Conservation (phyloP, 1,140 invertebrate genomes). For the Dinoponera quadriceps region DNA sequence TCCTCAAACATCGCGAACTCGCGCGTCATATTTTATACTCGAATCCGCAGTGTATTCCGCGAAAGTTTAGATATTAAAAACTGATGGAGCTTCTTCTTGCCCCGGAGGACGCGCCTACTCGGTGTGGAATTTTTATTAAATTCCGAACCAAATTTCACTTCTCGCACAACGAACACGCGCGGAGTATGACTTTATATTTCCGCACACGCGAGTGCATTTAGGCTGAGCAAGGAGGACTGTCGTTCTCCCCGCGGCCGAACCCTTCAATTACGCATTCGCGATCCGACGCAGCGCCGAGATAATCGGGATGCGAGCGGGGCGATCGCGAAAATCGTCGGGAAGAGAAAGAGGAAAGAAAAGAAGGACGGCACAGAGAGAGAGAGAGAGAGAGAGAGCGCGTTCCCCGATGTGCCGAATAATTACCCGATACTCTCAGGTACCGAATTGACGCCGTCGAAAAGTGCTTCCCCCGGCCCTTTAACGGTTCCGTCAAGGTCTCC, state of each 20-base stretch:
- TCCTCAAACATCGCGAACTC: neutral
- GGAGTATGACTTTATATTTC: neutral
- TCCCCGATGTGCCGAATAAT: constrained; percentile 33
- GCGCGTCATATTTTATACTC: neutral
- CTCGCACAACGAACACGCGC: neutral
- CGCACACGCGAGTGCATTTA: neutral
- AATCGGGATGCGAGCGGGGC: neutral
- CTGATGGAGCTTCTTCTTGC: too few species aligned
- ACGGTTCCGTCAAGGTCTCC: constrained; percentile 60
- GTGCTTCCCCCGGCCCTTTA: constrained; percentile 24
- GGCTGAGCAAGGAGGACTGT: neutral
- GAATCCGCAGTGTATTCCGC: neutral
- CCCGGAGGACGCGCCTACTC: too few species aligned
- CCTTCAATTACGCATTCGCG: constrained; percentile 30
- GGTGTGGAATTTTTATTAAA: neutral
- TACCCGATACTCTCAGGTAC: constrained; percentile 52
- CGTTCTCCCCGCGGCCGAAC: neutral
- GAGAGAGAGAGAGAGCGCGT: constrained; percentile 8
- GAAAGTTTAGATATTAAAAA: neutral
- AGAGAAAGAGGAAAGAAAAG: neutral
- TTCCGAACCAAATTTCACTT: neutral
- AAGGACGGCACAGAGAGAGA: too few species aligned
- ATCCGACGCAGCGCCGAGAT: neutral
- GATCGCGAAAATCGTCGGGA: neutral
- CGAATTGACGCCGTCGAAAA: constrained; percentile 51